phyloP scores from a whole-genome alignment of 2,113 vertebrate species.

The Ornithorhynchus anatinus region DNA sequence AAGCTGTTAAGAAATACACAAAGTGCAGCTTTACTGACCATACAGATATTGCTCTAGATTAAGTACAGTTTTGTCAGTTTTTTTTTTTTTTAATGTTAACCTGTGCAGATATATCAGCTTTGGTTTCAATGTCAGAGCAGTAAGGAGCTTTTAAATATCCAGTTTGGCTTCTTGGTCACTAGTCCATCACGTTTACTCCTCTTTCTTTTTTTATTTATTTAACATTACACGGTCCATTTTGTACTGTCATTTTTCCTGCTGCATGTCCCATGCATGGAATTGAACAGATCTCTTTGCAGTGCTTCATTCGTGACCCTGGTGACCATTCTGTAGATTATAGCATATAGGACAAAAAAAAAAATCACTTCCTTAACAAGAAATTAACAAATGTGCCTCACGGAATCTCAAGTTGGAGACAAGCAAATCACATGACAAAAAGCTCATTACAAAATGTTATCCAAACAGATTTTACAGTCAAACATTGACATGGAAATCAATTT shows the following conservation, averaged over 20 bases:
- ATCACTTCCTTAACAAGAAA: conserved; percentile 72
- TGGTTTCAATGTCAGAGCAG: conserved; percentile 94
- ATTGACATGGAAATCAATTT: conserved; percentile 77
- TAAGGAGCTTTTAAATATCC: conserved; percentile 81
- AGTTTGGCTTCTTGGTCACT: conserved; percentile 79
- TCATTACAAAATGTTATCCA: conserved; percentile 80
- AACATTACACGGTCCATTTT: conserved; percentile 58
- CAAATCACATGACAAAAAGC: conserved; percentile 80
- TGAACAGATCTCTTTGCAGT: conserved; percentile 68
- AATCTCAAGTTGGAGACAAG: conserved; percentile 77
- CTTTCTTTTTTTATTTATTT: conserved; percentile 31
- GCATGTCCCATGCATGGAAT: conserved; percentile 66
- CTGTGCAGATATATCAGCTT: conserved; percentile 96
- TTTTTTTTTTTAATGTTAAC: conserved; percentile 79
- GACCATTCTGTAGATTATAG: conserved; percentile 80
- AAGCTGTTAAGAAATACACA: conserved; percentile 98
- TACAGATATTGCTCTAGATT: conserved; percentile 99
- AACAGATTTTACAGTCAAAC: conserved; percentile 80
- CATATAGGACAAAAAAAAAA: conserved; percentile 66
- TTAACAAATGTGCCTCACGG: conserved; percentile 78
- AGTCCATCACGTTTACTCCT: conserved; percentile 72
- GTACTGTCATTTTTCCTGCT: conserved; percentile 66
- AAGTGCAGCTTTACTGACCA: conserved; percentile 98
- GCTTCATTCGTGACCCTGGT: conserved; percentile 80
- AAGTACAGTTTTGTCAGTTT: conserved; percentile 86